A percentile compares a stretch with the other conserved stretches of the same genome.
These are phyloP conservation scores for Alexandromys fortis DNA, from an alignment of 2,113 vertebrate genomes.

Conservation along the genomic window DNA sequence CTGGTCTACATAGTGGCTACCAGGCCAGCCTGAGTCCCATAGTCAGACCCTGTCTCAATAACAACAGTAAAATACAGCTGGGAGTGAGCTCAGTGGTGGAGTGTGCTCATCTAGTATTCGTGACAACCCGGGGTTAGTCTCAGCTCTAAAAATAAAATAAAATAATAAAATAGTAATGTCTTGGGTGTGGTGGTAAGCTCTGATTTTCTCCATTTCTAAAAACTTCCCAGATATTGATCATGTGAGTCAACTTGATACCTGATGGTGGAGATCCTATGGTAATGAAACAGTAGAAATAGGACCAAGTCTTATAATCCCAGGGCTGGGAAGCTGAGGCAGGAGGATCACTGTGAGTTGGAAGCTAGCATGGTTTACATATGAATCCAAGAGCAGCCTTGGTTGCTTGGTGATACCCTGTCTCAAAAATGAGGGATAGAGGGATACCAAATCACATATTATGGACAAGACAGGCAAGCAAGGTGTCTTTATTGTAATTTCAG, in stretches of 20 bases:
- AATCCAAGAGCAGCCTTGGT: neutral
- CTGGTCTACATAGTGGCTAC: neutral
- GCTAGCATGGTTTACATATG: neutral
- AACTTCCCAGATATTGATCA: neutral
- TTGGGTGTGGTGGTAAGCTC: neutral
- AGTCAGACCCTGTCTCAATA: neutral
- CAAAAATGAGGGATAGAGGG: neutral
- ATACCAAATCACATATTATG: neutral
- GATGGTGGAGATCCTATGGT: neutral
- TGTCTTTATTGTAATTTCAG: neutral
- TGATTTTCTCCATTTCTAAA: neutral
- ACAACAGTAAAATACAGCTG: neutral
- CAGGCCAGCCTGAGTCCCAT: neutral
- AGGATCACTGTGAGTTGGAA: neutral
- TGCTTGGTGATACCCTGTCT: neutral
- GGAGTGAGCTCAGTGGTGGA: neutral
- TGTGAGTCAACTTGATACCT: neutral
- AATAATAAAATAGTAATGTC: neutral
- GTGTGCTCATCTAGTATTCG: neutral
- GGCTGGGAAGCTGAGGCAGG: neutral
- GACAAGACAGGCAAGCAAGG: neutral
- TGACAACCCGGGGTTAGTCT: neutral
- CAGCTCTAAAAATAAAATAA: neutral
- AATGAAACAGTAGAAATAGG: neutral
- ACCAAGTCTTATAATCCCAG: neutral